Percentiles rank a stretch among this genome's conserved stretches.
phyloP scores from a whole-genome alignment of 2,888 invertebrate genomes.

The Ganaspis brasiliensis region DNA sequence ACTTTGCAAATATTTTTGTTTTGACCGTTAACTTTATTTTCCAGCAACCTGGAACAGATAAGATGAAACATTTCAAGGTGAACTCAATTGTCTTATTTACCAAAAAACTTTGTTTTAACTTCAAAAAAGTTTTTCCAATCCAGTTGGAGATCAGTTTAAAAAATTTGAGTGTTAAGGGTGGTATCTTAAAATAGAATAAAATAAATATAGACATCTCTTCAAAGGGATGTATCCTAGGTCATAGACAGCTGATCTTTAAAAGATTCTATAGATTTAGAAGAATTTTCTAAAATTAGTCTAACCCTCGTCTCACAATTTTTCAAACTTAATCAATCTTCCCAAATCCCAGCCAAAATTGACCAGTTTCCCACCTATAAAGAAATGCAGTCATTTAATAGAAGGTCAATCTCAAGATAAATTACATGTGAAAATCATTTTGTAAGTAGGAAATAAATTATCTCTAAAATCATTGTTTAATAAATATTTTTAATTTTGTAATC shows the following conservation, averaged over 20 bases:
- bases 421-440: background rate
- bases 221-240: slow-evolving; percentile 12
- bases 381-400: background rate
- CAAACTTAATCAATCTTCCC: background rate
- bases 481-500: too few relatives aligned
- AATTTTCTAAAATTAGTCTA: background rate
- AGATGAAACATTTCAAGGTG: too few relatives aligned
- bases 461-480: too few relatives aligned
- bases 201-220: background rate
- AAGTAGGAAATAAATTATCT: too few relatives aligned
- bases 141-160: too few relatives aligned
- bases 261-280: background rate
- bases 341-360: background rate
- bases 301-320: background rate
- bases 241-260: background rate
- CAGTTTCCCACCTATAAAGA: background rate
- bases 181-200: background rate
- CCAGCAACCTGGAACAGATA: too few relatives aligned
- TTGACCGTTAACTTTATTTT: too few relatives aligned
- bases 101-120: too few relatives aligned
- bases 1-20: too few relatives aligned
- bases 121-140: too few relatives aligned
- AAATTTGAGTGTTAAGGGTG: background rate
- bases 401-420: background rate
- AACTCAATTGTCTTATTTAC: too few relatives aligned